Evolutionary conservation across 2,888 invertebrate genomes (phyloP), one percentile per base, ranked within the genome.

Genomic region (Harpagoxenus sublaevis): DNA sequence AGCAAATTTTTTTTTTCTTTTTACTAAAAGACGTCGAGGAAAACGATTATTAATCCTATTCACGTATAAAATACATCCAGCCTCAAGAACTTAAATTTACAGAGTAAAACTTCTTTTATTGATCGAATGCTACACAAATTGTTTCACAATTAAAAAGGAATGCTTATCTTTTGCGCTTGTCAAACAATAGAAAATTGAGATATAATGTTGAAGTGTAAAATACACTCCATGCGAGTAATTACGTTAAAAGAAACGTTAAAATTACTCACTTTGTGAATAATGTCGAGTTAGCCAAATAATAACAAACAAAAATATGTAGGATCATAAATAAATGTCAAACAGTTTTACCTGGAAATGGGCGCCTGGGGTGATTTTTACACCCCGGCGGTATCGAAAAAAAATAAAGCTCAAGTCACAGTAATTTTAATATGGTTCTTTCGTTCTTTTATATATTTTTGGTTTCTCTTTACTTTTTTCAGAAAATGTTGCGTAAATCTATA

Each of bases 1-100:
- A 0, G 10, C 8, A n/a, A 8, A 23, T 51, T 42, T 48, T 28
- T 62, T 85, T 88, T 74, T 65, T 66, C 66, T 65, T 48, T 5
- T 57, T 18, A n/a, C 1, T 45, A 0, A 31, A 18, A 10, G 5
- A 28, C 6, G 2, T 18, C 3, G 42, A 60, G 0, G 4, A 1
- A 15, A 31, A 31, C 5, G 12, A 3, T 10, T 63, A 0, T 39
- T 63, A 23, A 55, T 55, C 9, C 23, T n/a, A 53, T n/a, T n/a
- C 53, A 1, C 23, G 3, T 55, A 23, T 55, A 55, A 55, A 55
- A 55, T 55, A 55, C 3, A 6, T 1, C 15, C 48, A 48, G 5
- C 0, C 9, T 55, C 2, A 9, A 18, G 23, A 23, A 23, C 18
- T 55, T 18, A 18, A 18, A 51, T 51, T 51, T 2, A 18, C 18